Evolutionary conservation across 2,797 vertebrate species (phyloP).

Genomic region (Pampus argenteus): DNA sequence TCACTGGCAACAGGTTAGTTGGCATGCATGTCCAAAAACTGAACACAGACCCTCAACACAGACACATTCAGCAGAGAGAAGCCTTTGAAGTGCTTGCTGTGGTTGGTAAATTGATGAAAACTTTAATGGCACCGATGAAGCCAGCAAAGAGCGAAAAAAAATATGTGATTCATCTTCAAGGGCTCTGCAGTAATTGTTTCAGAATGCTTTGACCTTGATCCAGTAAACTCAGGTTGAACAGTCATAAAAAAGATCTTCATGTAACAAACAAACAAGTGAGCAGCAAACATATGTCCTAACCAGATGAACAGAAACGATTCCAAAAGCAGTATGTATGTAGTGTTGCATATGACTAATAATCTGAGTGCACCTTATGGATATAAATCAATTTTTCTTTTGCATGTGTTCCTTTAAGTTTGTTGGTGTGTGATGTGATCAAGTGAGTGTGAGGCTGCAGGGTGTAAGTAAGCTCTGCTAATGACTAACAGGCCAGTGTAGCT

Average conservation of each 20-base stretch:
- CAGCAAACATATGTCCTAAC: conserved; percentile 28
- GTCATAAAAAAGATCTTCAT: conserved; percentile 24
- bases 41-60: conserved; percentile 22
- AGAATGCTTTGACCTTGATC: conserved; percentile 60
- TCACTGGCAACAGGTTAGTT: conserved; percentile 43
- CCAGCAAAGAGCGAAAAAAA: conserved; percentile 55
- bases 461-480: conserved; percentile 77
- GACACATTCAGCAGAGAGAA: conserved; percentile 23
- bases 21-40: conserved; percentile 4
- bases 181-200: conserved; percentile 56
- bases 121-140: conserved; percentile 53
- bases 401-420: conserved; percentile 18
- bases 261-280: conserved; percentile 50
- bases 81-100: conserved; percentile 59
- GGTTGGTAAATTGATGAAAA: conserved; percentile 61
- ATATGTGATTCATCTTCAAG: conserved; percentile 62
- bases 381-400: not conserved
- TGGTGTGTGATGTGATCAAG: conserved; percentile 23
- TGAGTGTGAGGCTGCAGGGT: conserved; percentile 58
- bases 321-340: conserved; percentile 1
- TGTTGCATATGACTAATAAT: not conserved
- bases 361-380: conserved; percentile 9
- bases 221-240: conserved; percentile 51
- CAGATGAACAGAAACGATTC: conserved; percentile 34
- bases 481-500: conserved; percentile 80